Evolutionary conservation across 2,888 invertebrate species (phyloP), one percentile per base, ranked within the genome.

Genomic region (Drosophila emarginata): DNA sequence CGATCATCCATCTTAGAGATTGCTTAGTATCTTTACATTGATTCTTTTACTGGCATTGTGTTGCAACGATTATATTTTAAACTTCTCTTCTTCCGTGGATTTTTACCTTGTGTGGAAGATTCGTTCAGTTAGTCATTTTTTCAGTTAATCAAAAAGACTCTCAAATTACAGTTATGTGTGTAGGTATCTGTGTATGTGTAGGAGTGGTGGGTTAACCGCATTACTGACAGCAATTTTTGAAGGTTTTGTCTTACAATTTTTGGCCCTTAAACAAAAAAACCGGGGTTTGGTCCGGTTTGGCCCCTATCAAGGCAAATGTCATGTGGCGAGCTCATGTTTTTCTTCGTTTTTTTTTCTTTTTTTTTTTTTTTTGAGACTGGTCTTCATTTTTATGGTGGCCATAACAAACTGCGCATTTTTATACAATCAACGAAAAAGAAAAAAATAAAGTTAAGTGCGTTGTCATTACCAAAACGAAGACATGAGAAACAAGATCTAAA

Each of bases 401-500:
- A 67, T 57, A 77, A 69, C 58, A 65, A 77, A 76, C 70, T 67
- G 67, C 69, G 76, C 67, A 74, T 79, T 80, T 80, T 45, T 45
- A 45, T 45, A 45, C 15, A 45, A 18, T 1, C 26, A 26, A 45
- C 15, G 45, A 36, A 23, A 15, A 51, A 40, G 28, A 40, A 36
- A n/a, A 53, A 53, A 18, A 85, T 73, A 75, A 77, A 81, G 64
- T 82, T 72, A 78, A 86, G 83, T 86, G 86, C 80, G 78, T 75
- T 85, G 86, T 79, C 86, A 82, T 82, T 82, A 70, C 71, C 63
- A 50, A 45, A 39, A n/a, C 58, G 45, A 15, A 45, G 64, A 70
- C 70, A 50, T 64, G 64, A 64, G 58, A 56, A 37, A 50, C 64
- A 21, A 40, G 70, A 56, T 21, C 58, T 40, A 14, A 40, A 15